Conservation (phyloP, 2,888 invertebrate genomes). For the Polyommatus icarus region DNA sequence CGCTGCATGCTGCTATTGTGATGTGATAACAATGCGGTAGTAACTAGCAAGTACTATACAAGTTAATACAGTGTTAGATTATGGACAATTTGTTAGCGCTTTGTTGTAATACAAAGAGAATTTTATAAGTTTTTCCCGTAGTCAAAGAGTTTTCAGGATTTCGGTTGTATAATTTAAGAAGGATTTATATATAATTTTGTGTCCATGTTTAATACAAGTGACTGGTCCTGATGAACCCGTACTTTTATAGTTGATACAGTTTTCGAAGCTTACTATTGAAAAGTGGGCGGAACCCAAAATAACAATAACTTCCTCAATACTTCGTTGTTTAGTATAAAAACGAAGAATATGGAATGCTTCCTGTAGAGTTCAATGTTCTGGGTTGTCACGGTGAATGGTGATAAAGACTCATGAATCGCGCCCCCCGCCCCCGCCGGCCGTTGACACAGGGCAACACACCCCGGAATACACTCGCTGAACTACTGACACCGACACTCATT, state of each 20-base stretch:
- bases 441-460: constrained; percentile 69
- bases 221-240: too few relatives aligned
- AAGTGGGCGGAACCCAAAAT: background rate
- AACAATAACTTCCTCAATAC: background rate
- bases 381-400: constrained; percentile 65
- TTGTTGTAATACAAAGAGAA: background rate
- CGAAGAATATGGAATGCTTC: constrained; percentile 70
- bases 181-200: background rate
- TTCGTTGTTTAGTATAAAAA: constrained; percentile 48
- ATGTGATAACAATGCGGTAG: background rate
- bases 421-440: constrained; percentile 42
- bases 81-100: background rate
- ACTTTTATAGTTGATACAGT: background rate
- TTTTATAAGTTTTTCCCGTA: background rate
- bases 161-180: background rate
- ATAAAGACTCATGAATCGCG: constrained; percentile 72
- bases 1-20: background rate
- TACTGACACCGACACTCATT: constrained; percentile 31
- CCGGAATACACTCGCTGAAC: constrained; percentile 51
- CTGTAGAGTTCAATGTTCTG: constrained; percentile 76
- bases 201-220: background rate
- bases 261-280: background rate
- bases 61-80: background rate
- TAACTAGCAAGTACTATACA: background rate
- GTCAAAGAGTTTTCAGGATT: background rate